Conservation (phyloP, 2,888 invertebrate genomes). For the Melangyna quadrimaculata region DNA sequence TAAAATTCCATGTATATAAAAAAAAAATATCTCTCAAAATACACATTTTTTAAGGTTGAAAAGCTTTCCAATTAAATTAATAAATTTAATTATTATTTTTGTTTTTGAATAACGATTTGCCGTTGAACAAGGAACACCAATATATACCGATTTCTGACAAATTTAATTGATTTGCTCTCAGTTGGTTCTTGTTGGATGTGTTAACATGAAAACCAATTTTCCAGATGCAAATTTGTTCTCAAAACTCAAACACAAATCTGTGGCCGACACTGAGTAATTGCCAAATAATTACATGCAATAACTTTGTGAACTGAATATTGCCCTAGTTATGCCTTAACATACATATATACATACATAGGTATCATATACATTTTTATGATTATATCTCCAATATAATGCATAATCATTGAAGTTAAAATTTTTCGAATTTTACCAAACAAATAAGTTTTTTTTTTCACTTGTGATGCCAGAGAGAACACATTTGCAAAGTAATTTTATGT, state of each 20-base stretch:
- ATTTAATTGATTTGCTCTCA: constrained; percentile 4
- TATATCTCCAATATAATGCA: not conserved
- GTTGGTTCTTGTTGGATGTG: not conserved
- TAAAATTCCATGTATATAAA: not conserved
- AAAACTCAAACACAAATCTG: constrained; percentile 47
- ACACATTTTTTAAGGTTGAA: not conserved
- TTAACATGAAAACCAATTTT: constrained; percentile 14
- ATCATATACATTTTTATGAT: too few species aligned
- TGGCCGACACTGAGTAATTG: constrained; percentile 54
- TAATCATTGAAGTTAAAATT: not conserved
- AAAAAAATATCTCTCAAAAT: not conserved
- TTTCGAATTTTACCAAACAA: not conserved
- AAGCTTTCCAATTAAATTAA: not conserved
- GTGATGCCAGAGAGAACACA: not conserved
- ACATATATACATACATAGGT: not conserved
- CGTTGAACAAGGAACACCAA: not conserved
- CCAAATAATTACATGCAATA: constrained; percentile 44
- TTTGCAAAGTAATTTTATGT: not conserved
- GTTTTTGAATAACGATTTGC: not conserved
- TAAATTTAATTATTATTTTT: not conserved
- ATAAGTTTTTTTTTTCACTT: not conserved
- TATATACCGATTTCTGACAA: constrained; percentile 14
- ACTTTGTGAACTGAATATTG: constrained; percentile 19
- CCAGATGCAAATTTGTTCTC: constrained; percentile 26
- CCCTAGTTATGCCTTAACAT: not conserved